Percentiles rank a stretch among this genome's conserved stretches.
Evolutionary conservation across 2,797 vertebrate species (phyloP).

Genomic region (Ctenosaura bakeri): DNA sequence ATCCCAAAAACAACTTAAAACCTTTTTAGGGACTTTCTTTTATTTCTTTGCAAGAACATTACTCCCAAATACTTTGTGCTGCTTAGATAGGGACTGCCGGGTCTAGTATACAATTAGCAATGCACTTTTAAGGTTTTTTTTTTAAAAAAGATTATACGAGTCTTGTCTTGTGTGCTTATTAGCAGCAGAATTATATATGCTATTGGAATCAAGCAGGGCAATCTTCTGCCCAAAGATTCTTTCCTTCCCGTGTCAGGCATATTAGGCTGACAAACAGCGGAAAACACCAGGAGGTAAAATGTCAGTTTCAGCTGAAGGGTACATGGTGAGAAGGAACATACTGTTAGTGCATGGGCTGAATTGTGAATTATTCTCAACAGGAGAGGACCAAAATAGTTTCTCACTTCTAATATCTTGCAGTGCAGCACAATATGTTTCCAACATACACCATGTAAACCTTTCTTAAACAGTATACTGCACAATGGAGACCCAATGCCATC

Average conservation of each 20-base stretch:
- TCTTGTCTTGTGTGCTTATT: conserved; percentile 48
- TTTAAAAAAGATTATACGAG: conserved; percentile 48
- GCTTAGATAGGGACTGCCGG: conserved; percentile 4
- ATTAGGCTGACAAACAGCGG: conserved; percentile 64
- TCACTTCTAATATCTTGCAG: conserved; percentile 21
- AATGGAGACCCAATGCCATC: conserved; percentile 24
- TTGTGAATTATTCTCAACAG: conserved; percentile 51
- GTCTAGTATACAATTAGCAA: conserved; percentile 39
- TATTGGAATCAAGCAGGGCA: conserved; percentile 45
- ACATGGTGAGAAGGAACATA: conserved; percentile 42
- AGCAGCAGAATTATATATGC: conserved; percentile 56
- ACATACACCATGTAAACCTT: conserved; percentile 31
- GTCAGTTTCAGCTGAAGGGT: conserved; percentile 67
- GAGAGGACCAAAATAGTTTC: conserved; percentile 53
- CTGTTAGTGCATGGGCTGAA: conserved; percentile 51
- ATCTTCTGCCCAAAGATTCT: conserved; percentile 22
- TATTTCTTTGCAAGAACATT: conserved; percentile 7
- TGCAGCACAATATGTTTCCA: conserved; percentile 44
- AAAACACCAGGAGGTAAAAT: conserved; percentile 69
- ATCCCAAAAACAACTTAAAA: background rate
- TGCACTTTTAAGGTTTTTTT: conserved; percentile 51
- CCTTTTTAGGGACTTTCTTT: conserved; percentile 28
- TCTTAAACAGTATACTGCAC: conserved; percentile 13
- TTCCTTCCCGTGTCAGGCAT: conserved; percentile 35
- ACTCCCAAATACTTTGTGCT: conserved; percentile 33